Percentiles rank a stretch among this genome's conserved stretches.
These are phyloP conservation scores for Bombus confusus DNA, from an alignment of 1,140 invertebrate species.

Conservation along the genomic window DNA sequence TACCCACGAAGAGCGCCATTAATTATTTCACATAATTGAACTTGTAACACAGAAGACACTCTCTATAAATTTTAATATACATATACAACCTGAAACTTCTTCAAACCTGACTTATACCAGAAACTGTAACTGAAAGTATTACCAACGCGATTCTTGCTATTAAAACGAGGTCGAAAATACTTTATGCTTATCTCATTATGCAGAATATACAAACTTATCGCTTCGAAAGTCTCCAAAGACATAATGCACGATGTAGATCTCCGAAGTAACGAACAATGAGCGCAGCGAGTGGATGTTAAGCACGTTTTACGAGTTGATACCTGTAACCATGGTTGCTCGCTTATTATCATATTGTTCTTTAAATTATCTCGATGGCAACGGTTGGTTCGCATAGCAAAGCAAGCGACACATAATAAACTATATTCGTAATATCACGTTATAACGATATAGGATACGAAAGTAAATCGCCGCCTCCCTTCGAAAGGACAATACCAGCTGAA, in stretches of 20 bases:
- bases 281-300: neutral
- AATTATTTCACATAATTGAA: conserved; percentile 18
- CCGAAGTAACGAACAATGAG: neutral
- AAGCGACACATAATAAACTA: conserved; percentile 7
- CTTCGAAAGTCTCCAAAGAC: neutral
- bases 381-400: neutral
- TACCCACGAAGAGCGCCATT: neutral
- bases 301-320: neutral
- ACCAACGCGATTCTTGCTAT: too few relatives aligned
- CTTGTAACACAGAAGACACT: too few relatives aligned
- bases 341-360: conserved; percentile 30
- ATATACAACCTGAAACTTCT: neutral
- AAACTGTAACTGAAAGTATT: too few relatives aligned
- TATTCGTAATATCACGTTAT: neutral
- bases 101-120: too few relatives aligned
- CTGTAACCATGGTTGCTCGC: neutral
- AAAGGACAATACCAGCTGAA: neutral
- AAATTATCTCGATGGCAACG: conserved; percentile 1
- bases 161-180: neutral
- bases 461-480: neutral
- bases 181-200: neutral
- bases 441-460: neutral
- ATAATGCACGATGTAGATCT: neutral
- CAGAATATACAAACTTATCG: neutral
- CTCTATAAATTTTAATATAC: neutral